Evolutionary conservation across 2,113 vertebrate genomes (phyloP).

Genomic region (Ceyx cyanopectus): DNA sequence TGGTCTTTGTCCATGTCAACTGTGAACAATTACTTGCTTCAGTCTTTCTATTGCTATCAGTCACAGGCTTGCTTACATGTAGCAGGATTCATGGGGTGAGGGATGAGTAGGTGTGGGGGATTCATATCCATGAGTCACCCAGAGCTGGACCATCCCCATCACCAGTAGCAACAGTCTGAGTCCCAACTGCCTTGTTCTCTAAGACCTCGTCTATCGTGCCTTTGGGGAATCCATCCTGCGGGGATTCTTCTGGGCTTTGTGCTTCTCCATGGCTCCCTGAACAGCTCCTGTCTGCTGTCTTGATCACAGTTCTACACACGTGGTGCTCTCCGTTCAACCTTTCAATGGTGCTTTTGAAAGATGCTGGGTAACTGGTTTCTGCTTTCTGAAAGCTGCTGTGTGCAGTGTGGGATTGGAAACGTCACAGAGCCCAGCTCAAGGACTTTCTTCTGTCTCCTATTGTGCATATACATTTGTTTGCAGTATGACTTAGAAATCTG

Average conservation of each 20-base stretch:
- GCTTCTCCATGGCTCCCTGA: conserved; percentile 21
- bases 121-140: neutral
- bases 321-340: conserved; percentile 45
- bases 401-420: neutral
- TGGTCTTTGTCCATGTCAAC: neutral
- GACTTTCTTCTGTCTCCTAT: neutral
- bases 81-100: neutral
- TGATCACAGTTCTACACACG: neutral
- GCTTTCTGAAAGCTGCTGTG: neutral
- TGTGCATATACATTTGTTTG: neutral
- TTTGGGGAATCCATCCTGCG: conserved; percentile 28
- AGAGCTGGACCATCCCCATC: neutral
- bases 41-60: neutral
- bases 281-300: neutral
- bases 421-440: neutral
- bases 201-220: neutral
- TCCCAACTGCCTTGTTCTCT: neutral
- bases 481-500: neutral
- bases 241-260: neutral
- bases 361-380: conserved; percentile 41
- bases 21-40: neutral
- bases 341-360: conserved; percentile 63
- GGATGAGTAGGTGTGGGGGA: neutral
- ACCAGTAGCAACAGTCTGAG: neutral
- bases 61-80: neutral